phyloP scores from a whole-genome alignment of 2,797 vertebrate genomes.

The Poecilia gillii region DNA sequence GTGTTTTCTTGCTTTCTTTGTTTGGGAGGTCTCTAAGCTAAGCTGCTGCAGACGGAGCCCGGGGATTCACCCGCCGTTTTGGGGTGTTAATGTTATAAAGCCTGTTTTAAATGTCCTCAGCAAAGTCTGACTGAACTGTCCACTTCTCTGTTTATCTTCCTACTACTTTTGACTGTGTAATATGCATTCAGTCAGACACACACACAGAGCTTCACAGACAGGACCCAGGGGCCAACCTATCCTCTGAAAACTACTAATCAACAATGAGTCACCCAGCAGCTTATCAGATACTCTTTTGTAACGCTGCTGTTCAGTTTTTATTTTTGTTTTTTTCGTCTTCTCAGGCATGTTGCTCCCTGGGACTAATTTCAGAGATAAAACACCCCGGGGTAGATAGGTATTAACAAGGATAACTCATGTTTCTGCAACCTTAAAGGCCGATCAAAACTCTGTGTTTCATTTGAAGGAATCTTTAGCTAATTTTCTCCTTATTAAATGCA shows the following conservation, averaged over 20 bases:
- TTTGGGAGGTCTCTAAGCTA: neutral
- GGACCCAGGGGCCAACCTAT: slow-evolving; percentile 26
- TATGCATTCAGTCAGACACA: slow-evolving; percentile 26
- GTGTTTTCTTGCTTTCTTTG: slow-evolving; percentile 13
- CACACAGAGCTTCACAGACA: slow-evolving; percentile 27
- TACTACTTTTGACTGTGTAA: neutral
- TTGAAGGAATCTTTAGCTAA: slow-evolving; percentile 54
- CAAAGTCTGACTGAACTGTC: slow-evolving; percentile 3
- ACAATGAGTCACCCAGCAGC: slow-evolving; percentile 57
- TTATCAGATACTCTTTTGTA: slow-evolving; percentile 62
- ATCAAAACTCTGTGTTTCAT: slow-evolving; percentile 58
- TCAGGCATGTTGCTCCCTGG: slow-evolving; percentile 28
- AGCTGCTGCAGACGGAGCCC: slow-evolving; percentile 1
- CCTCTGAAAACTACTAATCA: slow-evolving; percentile 60
- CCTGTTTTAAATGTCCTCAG: neutral
- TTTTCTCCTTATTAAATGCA: slow-evolving; percentile 51
- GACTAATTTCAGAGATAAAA: slow-evolving; percentile 65
- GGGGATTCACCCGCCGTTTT: neutral
- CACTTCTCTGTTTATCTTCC: slow-evolving; percentile 20
- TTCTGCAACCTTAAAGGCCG: slow-evolving; percentile 51
- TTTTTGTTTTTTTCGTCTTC: slow-evolving; percentile 31
- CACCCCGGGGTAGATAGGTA: slow-evolving; percentile 41
- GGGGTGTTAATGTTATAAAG: neutral
- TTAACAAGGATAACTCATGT: slow-evolving; percentile 69
- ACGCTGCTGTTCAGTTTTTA: slow-evolving; percentile 38